Evolutionary conservation across 2,113 vertebrate genomes (phyloP).

Genomic region (Herpailurus yagouaroundi): DNA sequence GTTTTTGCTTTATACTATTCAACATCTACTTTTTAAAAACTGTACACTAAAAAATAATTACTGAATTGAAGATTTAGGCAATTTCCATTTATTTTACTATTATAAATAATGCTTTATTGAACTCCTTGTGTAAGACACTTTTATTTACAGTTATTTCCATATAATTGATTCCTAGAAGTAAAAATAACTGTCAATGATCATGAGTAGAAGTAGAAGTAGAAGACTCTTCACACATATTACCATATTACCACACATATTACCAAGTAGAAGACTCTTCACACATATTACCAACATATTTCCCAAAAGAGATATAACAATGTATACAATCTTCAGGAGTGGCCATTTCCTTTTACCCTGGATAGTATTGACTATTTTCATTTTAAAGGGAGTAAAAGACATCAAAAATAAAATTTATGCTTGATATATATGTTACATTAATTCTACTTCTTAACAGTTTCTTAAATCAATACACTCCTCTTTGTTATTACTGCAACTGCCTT

Average conservation of each 20-base stretch:
- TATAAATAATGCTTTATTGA: slow-evolving; percentile 5
- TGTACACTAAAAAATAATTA: not conserved
- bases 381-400: slow-evolving; percentile 7
- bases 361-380: slow-evolving; percentile 9
- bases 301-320: not conserved
- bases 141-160: slow-evolving; percentile 26
- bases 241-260: no score
- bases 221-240: not conserved
- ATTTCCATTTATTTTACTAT: not conserved
- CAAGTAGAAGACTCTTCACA: not conserved
- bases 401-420: not conserved
- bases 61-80: not conserved
- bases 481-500: not conserved
- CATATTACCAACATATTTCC: not conserved
- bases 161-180: not conserved
- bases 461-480: not conserved
- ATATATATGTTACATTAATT: not conserved
- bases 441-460: not conserved
- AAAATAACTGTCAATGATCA: not conserved
- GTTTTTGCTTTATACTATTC: not conserved
- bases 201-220: no score
- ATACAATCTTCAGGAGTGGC: not conserved
- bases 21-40: not conserved
- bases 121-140: not conserved
- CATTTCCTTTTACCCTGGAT: not conserved